These are phyloP conservation scores for Stomatorhinus ivindoensis DNA, from an alignment of 2,113 vertebrate species.

Conservation along the genomic window DNA sequence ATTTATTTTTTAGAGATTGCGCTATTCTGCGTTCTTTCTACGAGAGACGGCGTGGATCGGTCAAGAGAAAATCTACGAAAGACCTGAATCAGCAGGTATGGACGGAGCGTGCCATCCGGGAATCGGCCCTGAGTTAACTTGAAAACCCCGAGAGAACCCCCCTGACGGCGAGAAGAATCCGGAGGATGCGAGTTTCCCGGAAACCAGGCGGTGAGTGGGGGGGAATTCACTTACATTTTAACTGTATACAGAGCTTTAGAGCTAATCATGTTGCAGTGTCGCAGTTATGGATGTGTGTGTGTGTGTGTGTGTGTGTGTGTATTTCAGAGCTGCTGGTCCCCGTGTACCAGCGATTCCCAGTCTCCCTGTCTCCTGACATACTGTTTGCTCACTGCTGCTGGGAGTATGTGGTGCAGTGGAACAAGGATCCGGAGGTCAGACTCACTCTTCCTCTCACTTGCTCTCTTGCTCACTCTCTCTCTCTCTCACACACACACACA, in stretches of 20 bases:
- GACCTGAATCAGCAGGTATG: too few species aligned
- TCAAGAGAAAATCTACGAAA: too few species aligned
- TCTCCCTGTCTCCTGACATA: constrained; percentile 81
- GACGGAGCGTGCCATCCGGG: too few species aligned
- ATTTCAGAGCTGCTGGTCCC: constrained; percentile 68
- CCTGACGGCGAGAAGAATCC: not conserved
- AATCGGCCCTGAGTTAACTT: too few species aligned
- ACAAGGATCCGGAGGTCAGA: constrained; percentile 89
- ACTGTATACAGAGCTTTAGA: constrained; percentile 13
- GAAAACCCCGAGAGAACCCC: constrained; percentile 35
- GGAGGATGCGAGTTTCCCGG: constrained; percentile 25
- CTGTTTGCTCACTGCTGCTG: constrained; percentile 90
- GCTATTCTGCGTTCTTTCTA: too few species aligned
- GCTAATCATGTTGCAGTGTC: not conserved
- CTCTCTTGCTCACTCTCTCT: too few species aligned
- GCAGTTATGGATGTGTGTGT: too few species aligned
- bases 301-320: not conserved
- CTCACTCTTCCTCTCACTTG: not conserved
- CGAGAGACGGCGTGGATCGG: too few species aligned
- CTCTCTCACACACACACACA: not conserved
- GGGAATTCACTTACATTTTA: not conserved
- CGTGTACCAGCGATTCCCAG: constrained; percentile 79
- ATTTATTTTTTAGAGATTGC: too few species aligned
- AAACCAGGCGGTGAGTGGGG: constrained; percentile 21
- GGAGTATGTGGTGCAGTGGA: constrained; percentile 97